phyloP scores from a whole-genome alignment of 2,113 vertebrate species.

The Myrmecobius fasciatus region DNA sequence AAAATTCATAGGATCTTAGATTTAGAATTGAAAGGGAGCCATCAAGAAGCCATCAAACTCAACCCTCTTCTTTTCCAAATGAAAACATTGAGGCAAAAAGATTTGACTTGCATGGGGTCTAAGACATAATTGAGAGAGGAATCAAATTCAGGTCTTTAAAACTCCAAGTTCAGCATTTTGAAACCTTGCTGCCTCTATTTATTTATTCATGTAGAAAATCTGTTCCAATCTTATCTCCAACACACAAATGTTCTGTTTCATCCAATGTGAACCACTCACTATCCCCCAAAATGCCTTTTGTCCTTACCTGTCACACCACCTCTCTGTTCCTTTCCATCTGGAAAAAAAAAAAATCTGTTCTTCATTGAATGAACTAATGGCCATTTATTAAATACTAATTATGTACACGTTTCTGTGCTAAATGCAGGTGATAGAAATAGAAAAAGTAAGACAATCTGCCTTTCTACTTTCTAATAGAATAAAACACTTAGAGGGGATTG shows the following conservation, averaged over 20 bases:
- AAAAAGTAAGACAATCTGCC: neutral
- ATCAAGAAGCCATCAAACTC: neutral
- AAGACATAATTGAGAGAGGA: neutral
- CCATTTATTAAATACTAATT: neutral
- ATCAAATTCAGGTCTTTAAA: neutral
- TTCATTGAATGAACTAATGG: neutral
- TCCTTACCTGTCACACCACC: neutral
- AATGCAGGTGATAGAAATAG: neutral
- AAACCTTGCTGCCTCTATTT: neutral
- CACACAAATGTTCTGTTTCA: neutral
- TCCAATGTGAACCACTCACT: neutral
- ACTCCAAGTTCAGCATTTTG: neutral
- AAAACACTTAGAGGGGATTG: neutral
- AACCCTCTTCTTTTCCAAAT: neutral
- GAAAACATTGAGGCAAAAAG: neutral
- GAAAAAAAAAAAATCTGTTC: neutral
- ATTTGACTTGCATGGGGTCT: neutral
- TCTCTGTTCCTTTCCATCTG: neutral
- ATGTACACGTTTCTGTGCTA: neutral
- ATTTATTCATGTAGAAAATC: slow-evolving; percentile 28
- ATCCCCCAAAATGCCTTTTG: neutral
- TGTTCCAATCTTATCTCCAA: neutral
- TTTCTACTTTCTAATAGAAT: neutral
- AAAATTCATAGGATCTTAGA: neutral
- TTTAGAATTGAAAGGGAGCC: neutral